Conservation (phyloP, 2,113 vertebrate species). For the Puntigrus tetrazona region DNA sequence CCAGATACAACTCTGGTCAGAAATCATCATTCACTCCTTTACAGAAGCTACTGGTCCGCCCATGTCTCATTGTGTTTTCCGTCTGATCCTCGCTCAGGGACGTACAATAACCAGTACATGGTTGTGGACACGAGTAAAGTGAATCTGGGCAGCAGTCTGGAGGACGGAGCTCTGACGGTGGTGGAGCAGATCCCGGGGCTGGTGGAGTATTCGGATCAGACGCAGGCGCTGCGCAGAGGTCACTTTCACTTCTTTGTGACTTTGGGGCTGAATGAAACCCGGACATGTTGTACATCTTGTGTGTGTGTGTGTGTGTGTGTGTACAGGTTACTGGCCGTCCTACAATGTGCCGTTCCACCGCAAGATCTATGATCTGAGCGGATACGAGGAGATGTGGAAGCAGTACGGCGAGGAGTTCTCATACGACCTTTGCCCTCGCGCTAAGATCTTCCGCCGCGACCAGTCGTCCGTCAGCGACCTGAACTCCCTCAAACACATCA, state of each 20-base stretch:
- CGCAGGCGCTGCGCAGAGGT: slow-evolving; percentile 83
- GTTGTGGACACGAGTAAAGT: slow-evolving; percentile 87
- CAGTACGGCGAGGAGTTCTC: slow-evolving; percentile 84
- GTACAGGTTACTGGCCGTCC: slow-evolving; percentile 90
- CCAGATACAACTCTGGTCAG: slow-evolving; percentile 86
- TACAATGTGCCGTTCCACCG: slow-evolving; percentile 93
- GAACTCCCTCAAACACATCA: slow-evolving; percentile 85
- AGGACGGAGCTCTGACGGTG: slow-evolving; percentile 80
- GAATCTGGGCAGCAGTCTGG: slow-evolving; percentile 73
- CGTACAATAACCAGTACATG: slow-evolving; percentile 96
- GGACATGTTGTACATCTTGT: not conserved
- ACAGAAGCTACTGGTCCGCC: not conserved
- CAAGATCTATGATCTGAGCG: slow-evolving; percentile 84
- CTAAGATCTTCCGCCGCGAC: slow-evolving; percentile 96
- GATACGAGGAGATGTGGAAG: slow-evolving; percentile 79
- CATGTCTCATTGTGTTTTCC: not conserved
- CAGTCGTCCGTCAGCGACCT: slow-evolving; percentile 81
- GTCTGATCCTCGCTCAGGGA: slow-evolving; percentile 71
- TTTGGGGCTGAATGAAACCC: not conserved
- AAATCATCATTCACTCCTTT: not conserved
- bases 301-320: too few species aligned
- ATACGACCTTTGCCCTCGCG: slow-evolving; percentile 88
- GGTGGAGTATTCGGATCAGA: slow-evolving; percentile 90
- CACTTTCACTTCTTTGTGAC: not conserved
- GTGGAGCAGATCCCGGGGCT: slow-evolving; percentile 90